Evolutionary conservation across 2,888 invertebrate species (phyloP), one percentile per base, ranked within the genome.

Genomic region (Petrophora chlorosata): DNA sequence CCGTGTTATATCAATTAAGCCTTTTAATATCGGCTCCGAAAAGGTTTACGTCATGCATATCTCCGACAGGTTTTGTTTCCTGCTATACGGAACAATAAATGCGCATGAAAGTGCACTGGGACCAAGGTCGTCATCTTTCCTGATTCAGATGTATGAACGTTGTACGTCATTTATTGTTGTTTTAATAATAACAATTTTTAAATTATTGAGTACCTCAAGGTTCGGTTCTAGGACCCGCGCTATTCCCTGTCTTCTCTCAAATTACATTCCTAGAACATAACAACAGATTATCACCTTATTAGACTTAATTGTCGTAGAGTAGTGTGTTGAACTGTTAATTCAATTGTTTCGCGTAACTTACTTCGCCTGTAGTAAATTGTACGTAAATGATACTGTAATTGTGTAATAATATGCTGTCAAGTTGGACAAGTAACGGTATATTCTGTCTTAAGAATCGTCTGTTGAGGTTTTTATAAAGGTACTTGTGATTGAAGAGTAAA

Each of bases 311-410:
- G 8, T n/a, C n/a, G n/a, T n/a, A n/a, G n/a, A n/a, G n/a, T 3
- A 5, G 23, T 23, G 8, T 5, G 23, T 23, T 25, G 5, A 44
- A 23, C 44, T 16, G 36, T 36, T 30, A 23, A 36, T 44, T 44
- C 44, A 44, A 44, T 44, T 44, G 44, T 44, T 36, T 44, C 19
- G 14, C 26, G 17, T 22, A n/a, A 32, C 13, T 30, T 32, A 22
- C 26, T 13, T 25, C 13, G 25, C 8, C 13, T 3, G 9, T 12
- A 29, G 23, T 30, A 35, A 44, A 36, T 36, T 14, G 8, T 4
- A 7, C 14, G 32, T 25, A 12, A 41, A 12, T 30, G 13, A 29
- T 23, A 22, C 29, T 12, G 10, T 30, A 36, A 44, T 35, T 36
- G 14, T 29, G 25, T 30, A 30, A 30, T 15, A 7, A 17, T 28